A percentile compares a stretch with the other conserved stretches of the same genome.
Conservation (phyloP, 2,888 invertebrate species). For the Spodoptera picta region DNA sequence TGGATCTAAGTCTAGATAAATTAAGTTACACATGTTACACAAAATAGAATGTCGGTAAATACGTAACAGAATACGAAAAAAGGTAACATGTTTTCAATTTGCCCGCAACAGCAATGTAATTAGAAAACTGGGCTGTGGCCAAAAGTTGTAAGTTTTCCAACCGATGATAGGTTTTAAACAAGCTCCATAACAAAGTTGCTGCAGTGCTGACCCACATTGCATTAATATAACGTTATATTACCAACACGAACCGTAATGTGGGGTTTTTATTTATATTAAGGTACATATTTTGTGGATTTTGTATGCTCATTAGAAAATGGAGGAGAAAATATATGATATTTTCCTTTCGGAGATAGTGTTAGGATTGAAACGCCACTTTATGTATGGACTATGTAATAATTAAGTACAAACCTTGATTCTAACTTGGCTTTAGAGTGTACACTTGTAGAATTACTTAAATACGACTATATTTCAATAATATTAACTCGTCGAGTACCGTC, state of each 20-base stretch:
- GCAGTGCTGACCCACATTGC: conserved; percentile 60
- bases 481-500: too few species aligned
- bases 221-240: conserved; percentile 36
- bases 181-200: conserved; percentile 48
- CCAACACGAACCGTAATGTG: conserved; percentile 15
- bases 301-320: background rate
- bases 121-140: conserved; percentile 44
- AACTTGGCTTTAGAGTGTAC: too few species aligned
- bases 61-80: conserved; percentile 3
- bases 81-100: conserved; percentile 25
- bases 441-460: too few species aligned
- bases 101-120: conserved; percentile 30
- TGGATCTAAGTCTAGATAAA: too few species aligned
- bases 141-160: conserved; percentile 42
- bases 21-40: too few species aligned
- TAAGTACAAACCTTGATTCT: too few species aligned
- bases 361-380: too few species aligned
- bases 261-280: conserved; percentile 29
- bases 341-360: too few species aligned
- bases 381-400: too few species aligned
- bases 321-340: background rate
- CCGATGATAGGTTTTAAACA: conserved; percentile 54
- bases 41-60: background rate
- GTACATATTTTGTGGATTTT: conserved; percentile 6
- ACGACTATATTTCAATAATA: too few species aligned